phyloP scores from a whole-genome alignment of 1,140 invertebrate species.

The Drosophila jambulina region DNA sequence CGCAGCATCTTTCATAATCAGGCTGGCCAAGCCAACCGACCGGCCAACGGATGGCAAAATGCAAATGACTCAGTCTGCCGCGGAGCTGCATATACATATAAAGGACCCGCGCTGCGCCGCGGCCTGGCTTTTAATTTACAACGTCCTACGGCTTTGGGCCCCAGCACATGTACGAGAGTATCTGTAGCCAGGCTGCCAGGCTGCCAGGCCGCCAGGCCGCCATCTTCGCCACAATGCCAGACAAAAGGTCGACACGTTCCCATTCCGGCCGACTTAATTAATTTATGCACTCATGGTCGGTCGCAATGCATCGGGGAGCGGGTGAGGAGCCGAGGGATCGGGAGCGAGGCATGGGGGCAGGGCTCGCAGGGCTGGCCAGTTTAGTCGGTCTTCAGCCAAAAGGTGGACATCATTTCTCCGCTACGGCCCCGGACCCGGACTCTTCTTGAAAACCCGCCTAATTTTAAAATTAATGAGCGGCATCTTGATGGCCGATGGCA shows the following conservation, averaged over 20 bases:
- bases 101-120: slow-evolving; percentile 66
- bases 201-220: slow-evolving; percentile 52
- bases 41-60: slow-evolving; percentile 60
- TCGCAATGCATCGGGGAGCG: slow-evolving; percentile 62
- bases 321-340: background rate
- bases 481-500: slow-evolving; percentile 84
- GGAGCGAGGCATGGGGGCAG: background rate
- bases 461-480: slow-evolving; percentile 85
- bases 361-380: slow-evolving; percentile 28
- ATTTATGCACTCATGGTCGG: slow-evolving; percentile 82
- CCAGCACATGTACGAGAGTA: slow-evolving; percentile 29
- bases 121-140: slow-evolving; percentile 82
- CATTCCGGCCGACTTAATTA: slow-evolving; percentile 84
- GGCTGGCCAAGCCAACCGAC: slow-evolving; percentile 35
- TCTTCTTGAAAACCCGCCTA: slow-evolving; percentile 82
- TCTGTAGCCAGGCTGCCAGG: slow-evolving; percentile 30
- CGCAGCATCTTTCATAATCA: slow-evolving; percentile 85
- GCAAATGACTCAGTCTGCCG: slow-evolving; percentile 79
- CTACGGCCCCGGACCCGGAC: slow-evolving; percentile 29
- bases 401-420: slow-evolving; percentile 71
- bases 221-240: slow-evolving; percentile 75
- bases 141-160: slow-evolving; percentile 68
- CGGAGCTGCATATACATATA: slow-evolving; percentile 60
- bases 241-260: slow-evolving; percentile 84
- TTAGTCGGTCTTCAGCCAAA: slow-evolving; percentile 60